These are phyloP conservation scores for Sigmodon hispidus DNA, from an alignment of 2,113 vertebrate genomes.

Conservation along the genomic window DNA sequence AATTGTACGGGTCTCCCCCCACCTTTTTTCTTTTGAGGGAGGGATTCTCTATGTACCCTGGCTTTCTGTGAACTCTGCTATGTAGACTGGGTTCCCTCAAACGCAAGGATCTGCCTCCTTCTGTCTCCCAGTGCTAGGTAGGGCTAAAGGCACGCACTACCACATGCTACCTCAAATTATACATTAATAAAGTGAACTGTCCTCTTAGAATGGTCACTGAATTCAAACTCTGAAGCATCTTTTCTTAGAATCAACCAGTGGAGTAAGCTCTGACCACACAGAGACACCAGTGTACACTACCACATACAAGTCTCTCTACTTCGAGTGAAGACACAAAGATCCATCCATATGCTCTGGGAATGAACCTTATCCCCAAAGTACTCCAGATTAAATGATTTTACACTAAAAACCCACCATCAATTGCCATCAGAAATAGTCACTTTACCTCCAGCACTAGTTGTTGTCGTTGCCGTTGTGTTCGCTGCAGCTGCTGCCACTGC, in stretches of 20 bases:
- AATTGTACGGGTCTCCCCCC: neutral
- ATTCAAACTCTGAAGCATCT: neutral
- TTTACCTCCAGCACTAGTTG: conserved; percentile 87
- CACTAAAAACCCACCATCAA: neutral
- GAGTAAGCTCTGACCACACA: neutral
- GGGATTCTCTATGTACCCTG: neutral
- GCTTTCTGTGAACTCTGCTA: neutral
- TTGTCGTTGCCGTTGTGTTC: conserved; percentile 80
- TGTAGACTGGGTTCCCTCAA: neutral
- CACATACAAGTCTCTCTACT: neutral
- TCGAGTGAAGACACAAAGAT: neutral
- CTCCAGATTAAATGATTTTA: neutral
- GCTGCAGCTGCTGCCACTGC: conserved; percentile 84
- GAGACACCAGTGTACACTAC: neutral
- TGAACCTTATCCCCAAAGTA: neutral
- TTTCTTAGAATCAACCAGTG: neutral
- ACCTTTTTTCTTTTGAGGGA: neutral
- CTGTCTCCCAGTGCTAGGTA: neutral
- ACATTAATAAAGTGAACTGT: neutral
- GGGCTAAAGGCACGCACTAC: neutral
- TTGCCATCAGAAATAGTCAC: neutral
- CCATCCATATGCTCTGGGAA: conserved; percentile 26
- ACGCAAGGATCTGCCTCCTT: neutral
- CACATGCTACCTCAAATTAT: neutral
- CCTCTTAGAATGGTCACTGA: neutral